Percentiles rank a stretch among this genome's conserved stretches.
Evolutionary conservation across 53 echinoderm and acorn worm genomes (phyloP).

Genomic region (Patiria pectinifera): DNA sequence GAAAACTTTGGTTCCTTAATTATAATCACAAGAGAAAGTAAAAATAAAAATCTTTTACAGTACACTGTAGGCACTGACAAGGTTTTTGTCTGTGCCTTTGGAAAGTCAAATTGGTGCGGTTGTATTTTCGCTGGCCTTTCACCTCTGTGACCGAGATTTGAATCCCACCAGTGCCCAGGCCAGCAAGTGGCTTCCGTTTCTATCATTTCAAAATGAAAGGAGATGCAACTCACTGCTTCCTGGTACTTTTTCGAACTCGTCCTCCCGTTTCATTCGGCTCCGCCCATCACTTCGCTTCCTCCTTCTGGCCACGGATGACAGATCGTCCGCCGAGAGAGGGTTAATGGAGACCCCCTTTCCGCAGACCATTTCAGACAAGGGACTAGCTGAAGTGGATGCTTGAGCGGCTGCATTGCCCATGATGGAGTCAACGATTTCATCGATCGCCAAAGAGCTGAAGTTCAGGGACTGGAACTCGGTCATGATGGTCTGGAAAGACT

Average conservation of each 20-base stretch:
- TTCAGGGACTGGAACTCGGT: conserved; percentile 13
- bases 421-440: conserved; percentile 11
- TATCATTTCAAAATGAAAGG: background rate
- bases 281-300: background rate
- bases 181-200: too few relatives aligned
- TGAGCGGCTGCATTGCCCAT: conserved; percentile 9
- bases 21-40: too few relatives aligned
- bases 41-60: too few relatives aligned
- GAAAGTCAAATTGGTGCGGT: too few relatives aligned
- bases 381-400: background rate
- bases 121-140: too few relatives aligned
- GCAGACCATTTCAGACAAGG: conserved; percentile 7
- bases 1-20: too few relatives aligned
- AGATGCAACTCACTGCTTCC: conserved; percentile 42
- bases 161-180: too few relatives aligned
- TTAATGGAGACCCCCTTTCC: background rate
- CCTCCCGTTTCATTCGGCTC: conserved; percentile 8
- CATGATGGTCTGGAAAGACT: conserved; percentile 1
- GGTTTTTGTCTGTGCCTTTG: too few relatives aligned
- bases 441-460: background rate
- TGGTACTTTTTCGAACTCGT: conserved; percentile 17
- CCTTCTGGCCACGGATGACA: background rate
- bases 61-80: too few relatives aligned
- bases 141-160: too few relatives aligned
- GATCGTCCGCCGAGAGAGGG: too few relatives aligned